Base-by-base conservation (phyloP, 2,888 invertebrate species). In the Temnothorax unifasciatus region DNA sequence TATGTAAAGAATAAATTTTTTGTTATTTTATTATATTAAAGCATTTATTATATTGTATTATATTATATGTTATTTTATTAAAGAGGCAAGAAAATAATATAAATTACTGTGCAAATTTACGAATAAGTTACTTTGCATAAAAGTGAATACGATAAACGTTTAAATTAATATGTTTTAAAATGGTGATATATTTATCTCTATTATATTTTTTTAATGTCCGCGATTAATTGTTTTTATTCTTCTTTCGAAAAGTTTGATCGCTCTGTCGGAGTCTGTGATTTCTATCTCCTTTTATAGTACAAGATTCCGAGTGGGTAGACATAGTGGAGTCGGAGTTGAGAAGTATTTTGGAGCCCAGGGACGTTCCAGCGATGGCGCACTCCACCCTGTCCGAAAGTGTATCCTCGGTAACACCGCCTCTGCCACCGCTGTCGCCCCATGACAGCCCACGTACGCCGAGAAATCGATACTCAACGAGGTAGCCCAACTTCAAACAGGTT, bases 251-350 rank as follows among this genome's bases (percentile, higher is more conserved):
- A 59, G 13, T 44, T 74, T 3, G 13, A 57, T 57, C 11, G 34
- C 44, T 44, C 29, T 44, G 15, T 54, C 73, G 15, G 38, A 44
- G 5, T 41, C 8, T 34, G 11, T 57, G 57, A 52, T 77, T 38
- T 64, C 50, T 75, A 66, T 69, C 52, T 82, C 59, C 25, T 64
- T 41, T 69, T 25, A 13, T 82, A 95, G 96, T 95, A 47, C 96
- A 96, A 89, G 97, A 97, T 91, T 96, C 97, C 47, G 97, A 97
- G 94, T 98, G 98, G 98, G 97, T 97, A 1, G 97, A 97, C 91
- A 96, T 97, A 69, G 97, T 97, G 13, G 97, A 98, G 93, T 97
- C 97, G 64, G 98, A 98, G 94, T 95, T 98, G 34, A 96, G 97
- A 25, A 97, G 97, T 93, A 97, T 97, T 92, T 94, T 97, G 87